Evolutionary conservation across 2,888 invertebrate species (phyloP).

Genomic region (Ischnura elegans): DNA sequence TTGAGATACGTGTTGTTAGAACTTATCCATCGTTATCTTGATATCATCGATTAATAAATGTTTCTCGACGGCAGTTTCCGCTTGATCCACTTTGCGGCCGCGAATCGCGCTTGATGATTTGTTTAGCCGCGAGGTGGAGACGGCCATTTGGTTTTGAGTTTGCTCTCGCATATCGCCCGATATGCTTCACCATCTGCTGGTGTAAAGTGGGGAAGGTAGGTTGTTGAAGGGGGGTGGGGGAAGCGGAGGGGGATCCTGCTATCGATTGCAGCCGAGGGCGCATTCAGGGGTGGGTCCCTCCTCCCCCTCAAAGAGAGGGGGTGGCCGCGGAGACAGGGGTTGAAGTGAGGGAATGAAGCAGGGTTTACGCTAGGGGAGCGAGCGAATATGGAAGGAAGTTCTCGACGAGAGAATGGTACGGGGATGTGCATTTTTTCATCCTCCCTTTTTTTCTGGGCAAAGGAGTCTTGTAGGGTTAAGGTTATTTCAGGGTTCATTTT

Average conservation of each 20-base stretch:
- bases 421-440: neutral
- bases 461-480: neutral
- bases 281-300: neutral
- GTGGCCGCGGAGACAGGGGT: neutral
- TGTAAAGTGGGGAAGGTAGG: neutral
- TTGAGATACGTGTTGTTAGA: no score
- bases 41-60: no score
- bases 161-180: no score
- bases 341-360: neutral
- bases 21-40: no score
- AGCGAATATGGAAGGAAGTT: neutral
- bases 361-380: neutral
- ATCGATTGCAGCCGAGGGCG: constrained; percentile 27
- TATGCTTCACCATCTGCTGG: constrained; percentile 17
- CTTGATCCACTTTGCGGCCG: no score
- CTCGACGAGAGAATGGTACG: neutral
- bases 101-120: no score
- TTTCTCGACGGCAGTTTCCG: no score
- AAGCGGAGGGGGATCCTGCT: neutral
- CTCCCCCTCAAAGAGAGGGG: neutral
- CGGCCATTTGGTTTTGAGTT: no score
- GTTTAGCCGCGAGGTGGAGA: no score
- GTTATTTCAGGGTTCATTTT: neutral
- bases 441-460: no score
- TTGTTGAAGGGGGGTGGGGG: neutral